phyloP scores from a whole-genome alignment of 2,113 vertebrate genomes.

The Columba livia region DNA sequence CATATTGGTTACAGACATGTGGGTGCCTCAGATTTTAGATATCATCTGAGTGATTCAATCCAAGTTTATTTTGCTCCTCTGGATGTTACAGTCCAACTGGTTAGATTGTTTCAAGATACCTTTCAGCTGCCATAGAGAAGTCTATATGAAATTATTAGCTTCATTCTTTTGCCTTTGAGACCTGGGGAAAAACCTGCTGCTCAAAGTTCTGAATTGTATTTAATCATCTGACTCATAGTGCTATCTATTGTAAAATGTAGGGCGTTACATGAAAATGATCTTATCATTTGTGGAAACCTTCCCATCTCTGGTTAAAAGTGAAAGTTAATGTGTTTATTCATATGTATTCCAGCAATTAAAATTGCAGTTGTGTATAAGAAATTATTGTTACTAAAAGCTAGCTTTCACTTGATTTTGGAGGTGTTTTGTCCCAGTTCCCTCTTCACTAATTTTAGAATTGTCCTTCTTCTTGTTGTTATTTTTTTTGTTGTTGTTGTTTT shows the following conservation, averaged over 20 bases:
- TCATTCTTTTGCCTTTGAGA: background rate
- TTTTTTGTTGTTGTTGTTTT: background rate
- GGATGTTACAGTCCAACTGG: background rate
- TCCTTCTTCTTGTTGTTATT: background rate
- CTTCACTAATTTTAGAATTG: background rate
- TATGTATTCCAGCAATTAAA: background rate
- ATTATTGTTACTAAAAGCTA: background rate
- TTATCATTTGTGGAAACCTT: background rate
- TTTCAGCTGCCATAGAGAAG: background rate
- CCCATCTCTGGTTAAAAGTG: background rate
- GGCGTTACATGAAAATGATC: slow-evolving; percentile 6
- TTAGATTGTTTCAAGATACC: background rate
- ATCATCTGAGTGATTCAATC: background rate
- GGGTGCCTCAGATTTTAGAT: background rate
- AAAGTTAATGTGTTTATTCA: background rate
- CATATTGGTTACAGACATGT: background rate
- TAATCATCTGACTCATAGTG: slow-evolving; percentile 49
- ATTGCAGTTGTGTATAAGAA: background rate
- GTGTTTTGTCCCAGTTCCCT: background rate
- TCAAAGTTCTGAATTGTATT: slow-evolving; percentile 11
- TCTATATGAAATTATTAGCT: background rate
- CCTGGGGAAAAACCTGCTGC: background rate
- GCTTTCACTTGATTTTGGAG: background rate
- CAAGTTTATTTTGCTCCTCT: background rate
- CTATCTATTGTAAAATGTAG: slow-evolving; percentile 44